A percentile compares a stretch with the other conserved stretches of the same genome.
These are phyloP conservation scores for Orientallactaga sibirica DNA, from an alignment of 2,797 vertebrate species.

Conservation along the genomic window DNA sequence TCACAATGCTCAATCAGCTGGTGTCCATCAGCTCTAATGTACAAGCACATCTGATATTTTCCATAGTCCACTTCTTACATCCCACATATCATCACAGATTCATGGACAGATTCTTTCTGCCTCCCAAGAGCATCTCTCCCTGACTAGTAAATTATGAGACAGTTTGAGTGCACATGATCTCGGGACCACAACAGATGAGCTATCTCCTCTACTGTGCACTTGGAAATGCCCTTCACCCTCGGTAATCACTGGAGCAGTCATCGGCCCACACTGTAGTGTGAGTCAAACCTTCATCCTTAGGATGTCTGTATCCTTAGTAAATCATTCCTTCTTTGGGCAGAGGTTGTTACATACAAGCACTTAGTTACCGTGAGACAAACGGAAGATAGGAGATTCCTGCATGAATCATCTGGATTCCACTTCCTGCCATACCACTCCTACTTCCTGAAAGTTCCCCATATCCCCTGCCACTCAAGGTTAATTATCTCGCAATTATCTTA, in stretches of 20 bases:
- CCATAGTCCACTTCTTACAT: no score
- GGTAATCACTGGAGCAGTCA: not conserved
- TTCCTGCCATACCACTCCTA: not conserved
- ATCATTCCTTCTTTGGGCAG: not conserved
- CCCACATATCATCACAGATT: not conserved
- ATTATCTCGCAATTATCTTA: not conserved
- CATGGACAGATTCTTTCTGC: not conserved
- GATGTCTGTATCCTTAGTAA: not conserved
- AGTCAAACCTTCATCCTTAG: not conserved
- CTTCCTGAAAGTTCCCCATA: not conserved
- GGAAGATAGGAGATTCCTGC: not conserved
- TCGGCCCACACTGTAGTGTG: accelerated
- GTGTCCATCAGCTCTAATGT: not conserved
- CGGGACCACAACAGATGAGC: not conserved
- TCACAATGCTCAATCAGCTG: not conserved
- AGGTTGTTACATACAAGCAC: not conserved
- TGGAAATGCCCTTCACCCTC: not conserved
- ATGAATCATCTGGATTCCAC: not conserved
- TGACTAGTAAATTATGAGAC: not conserved
- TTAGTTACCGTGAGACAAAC: not conserved
- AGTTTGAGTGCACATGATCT: not conserved
- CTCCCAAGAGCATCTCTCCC: not conserved
- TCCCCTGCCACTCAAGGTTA: not conserved
- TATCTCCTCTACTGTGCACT: not conserved
- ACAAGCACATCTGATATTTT: not conserved